A percentile compares a stretch with the other conserved stretches of the same genome.
phyloP scores from a whole-genome alignment of 2,113 vertebrate genomes.

The Gavia stellata region DNA sequence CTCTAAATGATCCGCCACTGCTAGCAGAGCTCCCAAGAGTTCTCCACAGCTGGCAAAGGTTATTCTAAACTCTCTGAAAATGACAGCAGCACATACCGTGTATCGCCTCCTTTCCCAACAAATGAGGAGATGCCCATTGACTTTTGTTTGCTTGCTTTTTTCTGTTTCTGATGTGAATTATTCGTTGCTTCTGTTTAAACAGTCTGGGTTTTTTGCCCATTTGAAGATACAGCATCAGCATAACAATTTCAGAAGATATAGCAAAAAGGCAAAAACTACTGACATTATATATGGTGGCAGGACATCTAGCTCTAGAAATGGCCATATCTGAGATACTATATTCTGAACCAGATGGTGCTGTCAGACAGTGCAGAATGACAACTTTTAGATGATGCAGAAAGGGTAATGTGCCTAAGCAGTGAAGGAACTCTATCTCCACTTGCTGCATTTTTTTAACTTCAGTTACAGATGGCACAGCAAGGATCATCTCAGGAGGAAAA shows the following conservation, averaged over 20 bases:
- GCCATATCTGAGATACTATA: not conserved
- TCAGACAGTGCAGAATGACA: slow-evolving; percentile 39
- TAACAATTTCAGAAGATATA: not conserved
- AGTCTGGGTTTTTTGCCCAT: not conserved
- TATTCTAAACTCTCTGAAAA: not conserved
- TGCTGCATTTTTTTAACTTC: slow-evolving; percentile 5
- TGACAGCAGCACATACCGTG: not conserved
- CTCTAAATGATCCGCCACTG: not conserved
- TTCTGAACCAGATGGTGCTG: slow-evolving; percentile 55
- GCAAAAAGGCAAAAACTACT: not conserved
- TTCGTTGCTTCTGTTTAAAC: slow-evolving; percentile 30
- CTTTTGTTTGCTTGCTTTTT: slow-evolving; percentile 4
- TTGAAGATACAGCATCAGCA: not conserved
- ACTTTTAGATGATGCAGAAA: slow-evolving; percentile 24
- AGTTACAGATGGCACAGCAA: slow-evolving; percentile 38
- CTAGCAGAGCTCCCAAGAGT: not conserved
- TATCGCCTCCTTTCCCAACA: not conserved
- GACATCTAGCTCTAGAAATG: slow-evolving; percentile 25
- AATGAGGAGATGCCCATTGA: not conserved
- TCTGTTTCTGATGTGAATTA: slow-evolving; percentile 22
- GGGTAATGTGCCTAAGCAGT: not conserved
- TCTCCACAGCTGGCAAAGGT: not conserved
- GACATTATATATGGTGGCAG: not conserved
- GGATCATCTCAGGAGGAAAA: slow-evolving; percentile 13
- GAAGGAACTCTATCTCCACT: not conserved